phyloP scores from a whole-genome alignment of 2,888 invertebrate genomes.

The Carcina quercana region DNA sequence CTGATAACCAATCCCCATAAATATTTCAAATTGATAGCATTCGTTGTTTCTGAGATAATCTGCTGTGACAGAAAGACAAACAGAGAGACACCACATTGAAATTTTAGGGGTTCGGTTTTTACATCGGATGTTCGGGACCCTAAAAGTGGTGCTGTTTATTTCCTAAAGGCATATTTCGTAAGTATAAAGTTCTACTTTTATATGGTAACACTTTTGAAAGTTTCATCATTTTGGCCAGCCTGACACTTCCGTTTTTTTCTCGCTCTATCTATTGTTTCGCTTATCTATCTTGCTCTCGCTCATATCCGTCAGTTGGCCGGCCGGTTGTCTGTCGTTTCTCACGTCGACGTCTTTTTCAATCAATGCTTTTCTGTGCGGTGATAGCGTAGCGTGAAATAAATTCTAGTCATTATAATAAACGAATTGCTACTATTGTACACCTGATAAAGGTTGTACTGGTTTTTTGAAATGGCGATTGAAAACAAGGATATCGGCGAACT shows the following conservation, averaged over 20 bases:
- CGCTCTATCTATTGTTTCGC: slow-evolving; percentile 22
- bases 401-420: slow-evolving; percentile 59
- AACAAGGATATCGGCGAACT: slow-evolving; percentile 59
- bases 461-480: slow-evolving; percentile 55
- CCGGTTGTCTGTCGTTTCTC: slow-evolving; percentile 27
- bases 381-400: slow-evolving; percentile 54
- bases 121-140: no score
- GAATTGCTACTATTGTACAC: slow-evolving; percentile 39
- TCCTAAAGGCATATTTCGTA: no score
- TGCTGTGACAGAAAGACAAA: no score
- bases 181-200: no score
- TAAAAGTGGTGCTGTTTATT: no score
- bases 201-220: no score
- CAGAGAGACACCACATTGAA: no score
- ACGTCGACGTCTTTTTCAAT: slow-evolving; percentile 39
- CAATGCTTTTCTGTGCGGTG: slow-evolving; percentile 65
- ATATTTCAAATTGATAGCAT: no score
- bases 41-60: no score
- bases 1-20: no score
- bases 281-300: slow-evolving; percentile 35
- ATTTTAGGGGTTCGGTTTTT: no score
- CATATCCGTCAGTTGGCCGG: slow-evolving; percentile 36
- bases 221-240: no score
- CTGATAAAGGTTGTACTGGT: slow-evolving; percentile 35
- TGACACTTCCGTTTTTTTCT: slow-evolving; percentile 43